A percentile compares a stretch with the other conserved stretches of the same genome.
These are phyloP conservation scores for Odontamblyopus lacepedii DNA, from an alignment of 2,797 vertebrate species.

Conservation along the genomic window DNA sequence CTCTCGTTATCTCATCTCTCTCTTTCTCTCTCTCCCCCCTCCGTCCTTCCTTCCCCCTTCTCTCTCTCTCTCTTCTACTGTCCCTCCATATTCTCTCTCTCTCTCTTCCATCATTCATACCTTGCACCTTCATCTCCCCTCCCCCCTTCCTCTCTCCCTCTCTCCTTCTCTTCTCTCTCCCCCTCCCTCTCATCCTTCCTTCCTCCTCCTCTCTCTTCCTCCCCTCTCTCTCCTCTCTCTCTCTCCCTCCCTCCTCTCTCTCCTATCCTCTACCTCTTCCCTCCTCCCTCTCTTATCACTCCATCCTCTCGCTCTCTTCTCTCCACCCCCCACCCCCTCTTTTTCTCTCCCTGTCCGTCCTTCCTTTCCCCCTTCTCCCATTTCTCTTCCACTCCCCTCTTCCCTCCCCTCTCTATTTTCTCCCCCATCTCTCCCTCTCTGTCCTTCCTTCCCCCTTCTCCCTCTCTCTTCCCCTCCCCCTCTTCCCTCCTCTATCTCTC, in stretches of 20 bases:
- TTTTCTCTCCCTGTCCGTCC: too few species aligned
- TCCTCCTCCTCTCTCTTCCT: too few species aligned
- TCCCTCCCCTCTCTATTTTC: not conserved
- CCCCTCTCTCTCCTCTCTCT: constrained; percentile 28
- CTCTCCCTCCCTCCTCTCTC: constrained; percentile 17
- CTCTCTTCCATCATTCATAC: too few species aligned
- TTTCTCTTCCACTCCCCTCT: too few species aligned
- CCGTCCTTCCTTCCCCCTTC: not conserved
- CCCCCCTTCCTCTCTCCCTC: not conserved
- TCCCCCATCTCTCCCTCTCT: constrained; percentile 13
- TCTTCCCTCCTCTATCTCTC: too few species aligned
- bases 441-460: not conserved
- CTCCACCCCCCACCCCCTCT: too few species aligned
- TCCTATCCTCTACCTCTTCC: not conserved
- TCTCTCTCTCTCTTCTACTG: not conserved
- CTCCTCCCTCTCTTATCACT: not conserved
- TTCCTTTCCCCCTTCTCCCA: too few species aligned
- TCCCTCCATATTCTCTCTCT: too few species aligned
- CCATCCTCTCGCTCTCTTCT: too few species aligned
- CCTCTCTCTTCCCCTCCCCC: too few species aligned
- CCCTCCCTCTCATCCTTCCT: not conserved
- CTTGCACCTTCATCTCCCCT: too few species aligned
- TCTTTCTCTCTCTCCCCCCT: not conserved
- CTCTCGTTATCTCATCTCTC: too few species aligned
- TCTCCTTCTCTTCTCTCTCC: not conserved